Base-by-base conservation (phyloP, 2,113 vertebrate species). In the Brachionichthys hirsutus region DNA sequence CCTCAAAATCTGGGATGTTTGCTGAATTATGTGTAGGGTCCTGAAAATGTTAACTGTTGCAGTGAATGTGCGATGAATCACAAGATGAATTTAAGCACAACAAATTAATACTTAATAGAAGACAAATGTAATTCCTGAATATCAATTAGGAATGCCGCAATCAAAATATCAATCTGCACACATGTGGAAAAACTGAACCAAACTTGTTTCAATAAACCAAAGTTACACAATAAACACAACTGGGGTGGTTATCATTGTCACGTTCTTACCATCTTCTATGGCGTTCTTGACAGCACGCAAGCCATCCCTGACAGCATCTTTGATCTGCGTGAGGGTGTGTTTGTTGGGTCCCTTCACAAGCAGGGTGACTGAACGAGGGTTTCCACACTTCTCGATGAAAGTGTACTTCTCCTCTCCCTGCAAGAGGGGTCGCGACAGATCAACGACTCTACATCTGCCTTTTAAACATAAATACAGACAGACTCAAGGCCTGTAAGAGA, bases 401-500 rank as follows among this genome's bases (percentile, higher is more conserved):
- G 97, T 98, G 87, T 88, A 99, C 18, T 99, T 99, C 85, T 99
- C 96, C 85, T 99, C 97, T 34, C 96, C 97, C 97, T 99, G 69
- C 0, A 71, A 73, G 64, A 9, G 55, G 1, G 10, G 47, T 16
- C 3, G 1, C 1, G 8, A 10, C 5, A 0, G 34, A 38, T 64
- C 2, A 52, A 70, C n/a, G 61, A 9, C 20, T 43, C 11, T n/a
- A n/a, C n/a, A n/a, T n/a, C n/a, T 46, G 11, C 11, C 1, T 16
- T 2, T 19, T n/a, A 8, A 19, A 45, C 1, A 30, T 1, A 11
- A 49, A 18, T 1, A n/a, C 6, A 17, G 1, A 19, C 7, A 34
- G 4, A 2, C 0, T 9, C 7, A n/a, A 15, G 2, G 7, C 45
- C 17, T 14, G n/a, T n/a, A n/a, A n/a, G n/a, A n/a, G n/a, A n/a